phyloP scores from a whole-genome alignment of 2,888 invertebrate species.

The Xestia rhomboidea region DNA sequence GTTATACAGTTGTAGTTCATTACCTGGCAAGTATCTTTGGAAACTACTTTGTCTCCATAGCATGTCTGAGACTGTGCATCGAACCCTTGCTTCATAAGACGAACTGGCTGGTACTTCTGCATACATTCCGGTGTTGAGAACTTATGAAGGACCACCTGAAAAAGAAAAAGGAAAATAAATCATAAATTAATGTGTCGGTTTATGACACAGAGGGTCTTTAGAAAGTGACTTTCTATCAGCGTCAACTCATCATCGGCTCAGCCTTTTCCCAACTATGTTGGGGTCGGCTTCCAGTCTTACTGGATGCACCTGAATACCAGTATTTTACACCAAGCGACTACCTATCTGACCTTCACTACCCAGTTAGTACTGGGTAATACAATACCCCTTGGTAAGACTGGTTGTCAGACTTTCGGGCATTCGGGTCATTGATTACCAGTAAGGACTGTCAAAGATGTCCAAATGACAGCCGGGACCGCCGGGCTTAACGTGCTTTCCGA shows the following conservation, averaged over 20 bases:
- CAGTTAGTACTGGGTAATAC: neutral
- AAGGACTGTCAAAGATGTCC: too few relatives aligned
- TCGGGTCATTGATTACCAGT: too few relatives aligned
- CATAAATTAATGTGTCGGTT: too few relatives aligned
- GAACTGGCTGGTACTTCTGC: slow-evolving; percentile 58
- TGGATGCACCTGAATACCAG: too few relatives aligned
- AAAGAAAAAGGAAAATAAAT: neutral
- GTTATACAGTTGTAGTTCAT: neutral
- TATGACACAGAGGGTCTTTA: neutral
- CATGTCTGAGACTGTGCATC: slow-evolving; percentile 74
- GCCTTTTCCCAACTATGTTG: neutral
- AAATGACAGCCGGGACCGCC: too few relatives aligned
- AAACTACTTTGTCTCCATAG: slow-evolving; percentile 74
- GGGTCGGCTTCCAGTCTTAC: too few relatives aligned
- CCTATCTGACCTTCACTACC: too few relatives aligned
- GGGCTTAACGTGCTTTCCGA: too few relatives aligned
- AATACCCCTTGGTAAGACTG: neutral
- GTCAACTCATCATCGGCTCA: neutral
- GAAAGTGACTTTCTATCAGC: neutral
- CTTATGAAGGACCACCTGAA: slow-evolving; percentile 74
- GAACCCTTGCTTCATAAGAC: slow-evolving; percentile 71
- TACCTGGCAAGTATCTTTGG: slow-evolving; percentile 82
- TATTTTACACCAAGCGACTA: too few relatives aligned
- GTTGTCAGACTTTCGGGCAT: too few relatives aligned
- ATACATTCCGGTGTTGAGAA: slow-evolving; percentile 72